Evolutionary conservation across 2,888 invertebrate genomes (phyloP).

Genomic region (Leucophenga montana): DNA sequence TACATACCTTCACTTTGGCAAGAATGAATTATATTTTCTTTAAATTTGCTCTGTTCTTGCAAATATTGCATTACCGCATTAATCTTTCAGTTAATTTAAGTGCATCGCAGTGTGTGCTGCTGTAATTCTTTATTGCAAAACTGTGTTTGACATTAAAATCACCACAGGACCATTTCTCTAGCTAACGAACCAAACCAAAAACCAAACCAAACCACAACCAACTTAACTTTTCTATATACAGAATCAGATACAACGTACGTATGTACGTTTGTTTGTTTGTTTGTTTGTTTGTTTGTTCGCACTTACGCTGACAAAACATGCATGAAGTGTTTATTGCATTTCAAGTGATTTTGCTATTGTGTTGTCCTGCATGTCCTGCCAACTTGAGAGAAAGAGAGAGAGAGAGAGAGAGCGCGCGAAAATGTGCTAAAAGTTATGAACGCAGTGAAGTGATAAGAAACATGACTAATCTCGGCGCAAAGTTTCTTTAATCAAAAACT

Average conservation of each 20-base stretch:
- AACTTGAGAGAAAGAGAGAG: too few relatives aligned
- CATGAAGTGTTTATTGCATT: constrained; percentile 59
- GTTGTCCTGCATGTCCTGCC: constrained; percentile 33
- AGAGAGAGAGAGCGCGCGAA: background rate
- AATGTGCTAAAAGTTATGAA: background rate
- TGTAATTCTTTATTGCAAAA: constrained; percentile 54
- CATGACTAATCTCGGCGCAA: background rate
- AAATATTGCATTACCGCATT: too few relatives aligned
- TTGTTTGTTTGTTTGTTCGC: too few relatives aligned
- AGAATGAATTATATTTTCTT: too few relatives aligned
- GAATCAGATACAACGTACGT: background rate
- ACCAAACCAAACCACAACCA: background rate
- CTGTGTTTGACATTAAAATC: constrained; percentile 56
- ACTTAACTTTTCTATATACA: background rate
- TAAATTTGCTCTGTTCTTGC: too few relatives aligned
- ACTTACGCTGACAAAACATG: constrained; percentile 42
- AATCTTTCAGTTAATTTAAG: too few relatives aligned
- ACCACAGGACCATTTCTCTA: constrained; percentile 51
- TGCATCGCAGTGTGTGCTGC: too few relatives aligned
- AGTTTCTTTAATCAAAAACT: constrained; percentile 19
- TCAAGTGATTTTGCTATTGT: constrained; percentile 40
- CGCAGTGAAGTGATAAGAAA: too few relatives aligned
- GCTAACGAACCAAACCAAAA: constrained; percentile 11
- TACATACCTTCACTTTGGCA: too few relatives aligned
- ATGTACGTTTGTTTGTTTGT: too few relatives aligned